Base-by-base conservation (phyloP, 2,113 vertebrate species). In the Orcinus orca region DNA sequence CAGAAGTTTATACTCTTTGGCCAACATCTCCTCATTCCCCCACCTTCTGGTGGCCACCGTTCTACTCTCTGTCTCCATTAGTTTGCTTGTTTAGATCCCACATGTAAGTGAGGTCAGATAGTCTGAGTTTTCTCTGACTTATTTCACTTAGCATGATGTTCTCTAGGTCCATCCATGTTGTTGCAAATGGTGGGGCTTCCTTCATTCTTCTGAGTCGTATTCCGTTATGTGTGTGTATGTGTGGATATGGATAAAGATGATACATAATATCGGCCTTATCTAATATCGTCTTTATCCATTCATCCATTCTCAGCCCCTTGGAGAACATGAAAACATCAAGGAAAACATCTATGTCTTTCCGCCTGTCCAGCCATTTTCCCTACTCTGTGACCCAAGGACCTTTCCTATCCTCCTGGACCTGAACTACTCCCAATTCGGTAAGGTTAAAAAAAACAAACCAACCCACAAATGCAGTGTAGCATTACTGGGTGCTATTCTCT, bases 111-210 rank as follows among this genome's bases (percentile, higher is more conserved):
- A 71, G 12, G 14, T 17, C 23, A 4, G 3, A 12, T 0, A 15
- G 55, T 21, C 7, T 25, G 41, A 14, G 36, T 65, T 31, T 53
- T 77, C 44, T 53, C 44, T 81, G 67, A 65, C 31, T 38, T 44
- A 13, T 9, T 17, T 85, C 88, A 67, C 25, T 29, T 17, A 88
- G 67, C 33, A 5, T 17, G 31, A 36, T 6, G 44, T 25, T 9
- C 36, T 21, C 25, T 9, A 2, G 29, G 13, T 7, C 62, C 80
- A 10, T 33, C 93, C 31, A 23, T 0, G 15, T 38, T 26, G 63
- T 15, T 1, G 5, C 25, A 2, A 41, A 31, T 0, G 14, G 70
- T 26, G 12, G 38, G 5, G 13, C 25, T 31, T 20, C 60, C 29
- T 10, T 25, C 41, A 14, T 68, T 33, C 88, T 50, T 31, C 3